Percentiles rank a stretch among this genome's conserved stretches.
Conservation (phyloP, 1,140 invertebrate species). For the Onthophagus taurus region DNA sequence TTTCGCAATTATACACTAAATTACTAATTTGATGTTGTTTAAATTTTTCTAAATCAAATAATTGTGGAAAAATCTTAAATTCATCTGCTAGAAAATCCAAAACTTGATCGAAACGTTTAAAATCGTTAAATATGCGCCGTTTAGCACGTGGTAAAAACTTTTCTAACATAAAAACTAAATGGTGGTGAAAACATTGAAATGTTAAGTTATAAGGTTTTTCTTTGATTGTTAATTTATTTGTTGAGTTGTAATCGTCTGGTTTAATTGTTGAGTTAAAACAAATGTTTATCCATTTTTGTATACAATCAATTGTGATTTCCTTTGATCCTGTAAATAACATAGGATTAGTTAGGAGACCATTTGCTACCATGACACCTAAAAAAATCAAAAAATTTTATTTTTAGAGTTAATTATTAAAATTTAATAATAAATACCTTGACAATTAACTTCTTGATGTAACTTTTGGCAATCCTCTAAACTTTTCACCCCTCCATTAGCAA, state of each 20-base stretch:
- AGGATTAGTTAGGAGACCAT: slow-evolving; percentile 84
- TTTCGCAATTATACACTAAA: neutral
- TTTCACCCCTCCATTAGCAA: slow-evolving; percentile 87
- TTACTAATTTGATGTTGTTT: slow-evolving; percentile 16
- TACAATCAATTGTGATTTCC: slow-evolving; percentile 63
- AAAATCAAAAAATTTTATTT: slow-evolving; percentile 7
- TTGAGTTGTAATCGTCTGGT: slow-evolving; percentile 12
- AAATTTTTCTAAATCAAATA: slow-evolving; percentile 34
- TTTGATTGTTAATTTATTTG: slow-evolving; percentile 21
- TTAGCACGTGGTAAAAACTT: slow-evolving; percentile 55
- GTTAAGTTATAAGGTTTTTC: slow-evolving; percentile 43
- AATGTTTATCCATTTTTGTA: slow-evolving; percentile 81
- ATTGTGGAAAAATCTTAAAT: slow-evolving; percentile 40
- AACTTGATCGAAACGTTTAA: slow-evolving; percentile 58
- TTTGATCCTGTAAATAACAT: slow-evolving; percentile 66
- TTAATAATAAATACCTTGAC: slow-evolving; percentile 47
- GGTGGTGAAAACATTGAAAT: slow-evolving; percentile 84
- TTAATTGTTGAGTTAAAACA: slow-evolving; percentile 37
- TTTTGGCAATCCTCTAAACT: slow-evolving; percentile 56
- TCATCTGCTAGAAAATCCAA: slow-evolving; percentile 58
- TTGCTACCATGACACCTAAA: slow-evolving; percentile 77
- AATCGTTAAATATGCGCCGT: slow-evolving; percentile 66
- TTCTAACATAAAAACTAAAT: slow-evolving; percentile 89
- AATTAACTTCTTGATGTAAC: slow-evolving; percentile 57
- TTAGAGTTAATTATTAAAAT: neutral